A percentile compares a stretch with the other conserved stretches of the same genome.
phyloP scores from a whole-genome alignment of 2,113 vertebrate genomes.

The Sphyrna mokarran region DNA sequence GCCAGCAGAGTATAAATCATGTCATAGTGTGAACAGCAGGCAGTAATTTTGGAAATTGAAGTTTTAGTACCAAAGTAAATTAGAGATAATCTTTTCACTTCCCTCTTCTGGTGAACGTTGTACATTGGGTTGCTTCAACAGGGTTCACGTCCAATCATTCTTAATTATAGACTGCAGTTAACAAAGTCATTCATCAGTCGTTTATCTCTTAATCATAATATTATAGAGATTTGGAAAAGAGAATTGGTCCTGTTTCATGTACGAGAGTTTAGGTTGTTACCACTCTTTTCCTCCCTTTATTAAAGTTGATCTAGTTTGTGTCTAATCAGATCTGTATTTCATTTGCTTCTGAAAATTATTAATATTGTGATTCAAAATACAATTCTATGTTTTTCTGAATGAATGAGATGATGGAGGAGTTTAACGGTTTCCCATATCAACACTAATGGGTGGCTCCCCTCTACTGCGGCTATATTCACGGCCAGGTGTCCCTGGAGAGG shows the following conservation, averaged over 20 bases:
- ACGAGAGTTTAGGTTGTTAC: neutral
- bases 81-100: conserved; percentile 44
- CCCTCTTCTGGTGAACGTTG: neutral
- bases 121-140: neutral
- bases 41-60: conserved; percentile 43
- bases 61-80: conserved; percentile 24
- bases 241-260: no score
- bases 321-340: neutral
- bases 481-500: no score
- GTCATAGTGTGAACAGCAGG: conserved; percentile 47
- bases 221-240: neutral
- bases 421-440: neutral
- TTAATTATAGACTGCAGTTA: neutral
- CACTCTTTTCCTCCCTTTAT: neutral
- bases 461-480: no score
- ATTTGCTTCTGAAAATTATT: neutral
- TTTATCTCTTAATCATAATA: neutral
- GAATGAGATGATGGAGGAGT: neutral
- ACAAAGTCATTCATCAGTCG: conserved; percentile 4
- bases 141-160: neutral
- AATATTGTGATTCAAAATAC: neutral
- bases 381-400: neutral
- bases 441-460: neutral
- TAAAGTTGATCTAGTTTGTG: neutral
- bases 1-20: conserved; percentile 51